Evolutionary conservation across 2,797 vertebrate genomes (phyloP).

Genomic region (Toxotes lorentzi): DNA sequence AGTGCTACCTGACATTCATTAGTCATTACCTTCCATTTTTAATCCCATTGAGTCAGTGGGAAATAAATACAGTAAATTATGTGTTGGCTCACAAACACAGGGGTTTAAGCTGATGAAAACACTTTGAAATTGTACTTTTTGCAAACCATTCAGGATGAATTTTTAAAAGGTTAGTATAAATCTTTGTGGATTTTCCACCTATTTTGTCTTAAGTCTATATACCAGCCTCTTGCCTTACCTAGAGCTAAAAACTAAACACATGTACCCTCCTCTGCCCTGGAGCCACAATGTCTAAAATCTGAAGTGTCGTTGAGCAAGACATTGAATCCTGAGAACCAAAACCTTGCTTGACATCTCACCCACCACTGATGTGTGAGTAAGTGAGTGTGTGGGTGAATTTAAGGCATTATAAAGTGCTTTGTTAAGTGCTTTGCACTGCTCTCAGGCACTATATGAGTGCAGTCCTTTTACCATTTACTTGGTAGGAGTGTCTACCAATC

Average conservation of each 20-base stretch:
- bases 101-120: background rate
- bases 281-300: background rate
- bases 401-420: slow-evolving; percentile 39
- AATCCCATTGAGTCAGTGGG: background rate
- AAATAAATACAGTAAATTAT: slow-evolving; percentile 35
- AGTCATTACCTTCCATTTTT: slow-evolving; percentile 36
- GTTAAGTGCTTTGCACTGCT: slow-evolving; percentile 49
- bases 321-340: slow-evolving; percentile 4
- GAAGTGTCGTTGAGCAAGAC: background rate
- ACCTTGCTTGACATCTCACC: slow-evolving; percentile 5
- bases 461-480: slow-evolving; percentile 52
- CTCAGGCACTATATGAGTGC: slow-evolving; percentile 50
- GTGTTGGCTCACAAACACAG: slow-evolving; percentile 16
- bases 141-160: background rate
- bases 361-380: background rate
- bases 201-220: background rate
- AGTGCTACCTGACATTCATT: slow-evolving; percentile 10
- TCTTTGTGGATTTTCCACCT: background rate
- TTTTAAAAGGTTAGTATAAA: background rate
- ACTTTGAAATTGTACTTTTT: background rate
- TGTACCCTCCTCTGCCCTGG: background rate
- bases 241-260: background rate
- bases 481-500: slow-evolving; percentile 44
- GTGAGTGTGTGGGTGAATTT: slow-evolving; percentile 13
- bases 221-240: background rate